Evolutionary conservation across 64 coral and sea anemone genomes (phyloP).

Genomic region (Montipora foliosa): DNA sequence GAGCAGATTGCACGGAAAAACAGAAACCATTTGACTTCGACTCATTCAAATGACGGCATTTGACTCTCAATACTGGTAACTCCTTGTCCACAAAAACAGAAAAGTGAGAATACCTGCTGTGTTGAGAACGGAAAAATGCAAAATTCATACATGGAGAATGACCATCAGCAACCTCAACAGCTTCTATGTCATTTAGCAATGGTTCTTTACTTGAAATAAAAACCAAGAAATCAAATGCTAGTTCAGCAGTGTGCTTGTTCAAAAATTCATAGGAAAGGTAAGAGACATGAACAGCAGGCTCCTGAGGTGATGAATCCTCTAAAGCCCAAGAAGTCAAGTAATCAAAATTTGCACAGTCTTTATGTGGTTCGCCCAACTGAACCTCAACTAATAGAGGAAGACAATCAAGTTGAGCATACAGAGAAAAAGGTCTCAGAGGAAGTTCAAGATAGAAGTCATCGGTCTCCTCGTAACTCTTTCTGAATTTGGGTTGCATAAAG

Average conservation of each 20-base stretch:
- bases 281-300: neutral
- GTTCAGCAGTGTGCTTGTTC: neutral
- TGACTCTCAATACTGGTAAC: neutral
- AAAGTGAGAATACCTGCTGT: neutral
- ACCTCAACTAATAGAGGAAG: conserved; percentile 15
- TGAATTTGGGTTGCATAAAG: conserved; percentile 39
- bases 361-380: neutral
- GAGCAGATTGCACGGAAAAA: neutral
- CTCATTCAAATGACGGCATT: neutral
- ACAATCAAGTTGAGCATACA: neutral
- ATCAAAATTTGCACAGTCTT: neutral
- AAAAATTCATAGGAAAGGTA: conserved; percentile 3
- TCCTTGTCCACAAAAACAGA: neutral
- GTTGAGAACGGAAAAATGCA: neutral
- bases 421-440: neutral
- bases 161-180: neutral
- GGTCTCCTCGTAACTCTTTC: neutral
- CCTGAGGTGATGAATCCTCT: neutral
- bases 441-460: conserved; percentile 10
- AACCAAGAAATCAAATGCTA: conserved; percentile 6
- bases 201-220: neutral
- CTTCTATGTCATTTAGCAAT: neutral
- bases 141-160: neutral
- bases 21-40: neutral
- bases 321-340: neutral